Base-by-base conservation (phyloP, 2,888 invertebrate species). In the Pyrochroa serraticornis region DNA sequence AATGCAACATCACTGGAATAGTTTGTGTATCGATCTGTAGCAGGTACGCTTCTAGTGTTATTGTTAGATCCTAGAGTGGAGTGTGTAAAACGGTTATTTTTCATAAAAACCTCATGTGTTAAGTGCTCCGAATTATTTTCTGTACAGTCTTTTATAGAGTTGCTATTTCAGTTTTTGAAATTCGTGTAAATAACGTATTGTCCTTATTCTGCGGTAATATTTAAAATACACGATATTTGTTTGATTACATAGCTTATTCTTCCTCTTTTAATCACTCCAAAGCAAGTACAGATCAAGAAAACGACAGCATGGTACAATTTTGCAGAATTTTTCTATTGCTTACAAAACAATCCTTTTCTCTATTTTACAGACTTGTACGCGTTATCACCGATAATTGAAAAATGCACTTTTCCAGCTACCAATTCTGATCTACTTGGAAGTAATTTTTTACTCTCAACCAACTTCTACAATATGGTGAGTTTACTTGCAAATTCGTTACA, bases 11-110 rank as follows among this genome's bases (percentile, higher is more conserved):
- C 52, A 47, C 45, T 47, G 41, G 49, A 58, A 60, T 59, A 44
- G 44, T 47, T 60, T 55, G 53, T 54, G 60, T 58, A 42, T 49
- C 33, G 13, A 42, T 52, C 48, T 49, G 45, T 54, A 57, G 54
- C 48, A 54, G 45, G 50, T 35, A 38, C 44, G 58, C 58, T 59
- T 59, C 13, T 52, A 58, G 52, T 59, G 45, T 50, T 59, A 59
- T 50, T 59, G 58, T 59, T 59, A 59, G 58, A 59, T 59, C 43
- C 49, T 59, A 42, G 42, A n/a, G 12, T 22, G 12, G 39, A 39
- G 39, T 39, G 39, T 39, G 39, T 39, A 3, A 39, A 39, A 12
- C 39, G 13, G 39, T 39, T 39, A 39, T 39, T 39, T 39, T 39
- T 39, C 39, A 39, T 39, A 39, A 39, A 39, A 53, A 46, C 33